Evolutionary conservation across 2,797 vertebrate species (phyloP).

Genomic region (Dipus sagitta): DNA sequence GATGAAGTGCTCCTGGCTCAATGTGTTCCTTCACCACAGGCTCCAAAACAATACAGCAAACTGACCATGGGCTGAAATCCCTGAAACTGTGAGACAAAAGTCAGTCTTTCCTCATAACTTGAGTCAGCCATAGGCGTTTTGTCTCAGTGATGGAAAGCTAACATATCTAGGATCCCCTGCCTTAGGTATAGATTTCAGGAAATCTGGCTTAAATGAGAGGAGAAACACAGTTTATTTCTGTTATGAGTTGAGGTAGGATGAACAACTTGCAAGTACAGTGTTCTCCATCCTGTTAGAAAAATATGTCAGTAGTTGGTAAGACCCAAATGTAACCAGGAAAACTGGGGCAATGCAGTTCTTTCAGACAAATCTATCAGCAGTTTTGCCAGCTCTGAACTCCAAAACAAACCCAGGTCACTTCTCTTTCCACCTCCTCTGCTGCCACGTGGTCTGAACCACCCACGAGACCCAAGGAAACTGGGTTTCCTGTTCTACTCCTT

Average conservation of each 20-base stretch:
- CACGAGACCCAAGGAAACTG: background rate
- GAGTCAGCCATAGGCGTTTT: no score
- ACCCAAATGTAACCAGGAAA: background rate
- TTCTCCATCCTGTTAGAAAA: slow-evolving; percentile 2
- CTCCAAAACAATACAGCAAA: no score
- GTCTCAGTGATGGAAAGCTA: no score
- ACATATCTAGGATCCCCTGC: background rate
- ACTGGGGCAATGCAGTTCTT: background rate
- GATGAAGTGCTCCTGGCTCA: background rate
- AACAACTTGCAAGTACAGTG: background rate
- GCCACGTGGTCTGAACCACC: background rate
- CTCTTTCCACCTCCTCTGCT: background rate
- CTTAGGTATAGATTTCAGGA: background rate
- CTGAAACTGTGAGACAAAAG: no score
- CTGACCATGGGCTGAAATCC: background rate
- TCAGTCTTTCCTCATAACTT: no score
- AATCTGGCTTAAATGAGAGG: background rate
- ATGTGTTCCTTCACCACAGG: background rate
- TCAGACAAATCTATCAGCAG: background rate
- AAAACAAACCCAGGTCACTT: background rate
- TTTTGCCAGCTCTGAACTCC: background rate
- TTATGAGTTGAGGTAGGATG: no score
- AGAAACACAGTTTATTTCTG: background rate
- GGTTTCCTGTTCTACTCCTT: background rate
- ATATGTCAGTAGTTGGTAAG: background rate